Conservation (phyloP, 1,140 invertebrate genomes). For the Drosophila ananassae region DNA sequence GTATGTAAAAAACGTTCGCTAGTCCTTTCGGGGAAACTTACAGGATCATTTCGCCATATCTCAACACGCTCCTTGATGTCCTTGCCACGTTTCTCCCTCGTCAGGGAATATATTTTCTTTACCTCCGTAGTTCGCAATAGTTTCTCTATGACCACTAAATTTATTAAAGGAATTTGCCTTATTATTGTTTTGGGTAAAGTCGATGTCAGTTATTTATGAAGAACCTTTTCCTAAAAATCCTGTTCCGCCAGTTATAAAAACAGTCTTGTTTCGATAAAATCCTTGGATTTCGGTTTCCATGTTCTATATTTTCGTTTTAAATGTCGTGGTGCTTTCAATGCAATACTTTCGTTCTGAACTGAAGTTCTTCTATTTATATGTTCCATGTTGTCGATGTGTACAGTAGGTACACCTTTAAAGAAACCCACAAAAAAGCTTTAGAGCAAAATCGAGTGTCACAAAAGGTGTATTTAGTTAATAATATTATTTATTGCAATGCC, state of each 20-base stretch:
- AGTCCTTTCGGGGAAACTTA: conserved; percentile 16
- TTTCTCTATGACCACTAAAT: conserved; percentile 89
- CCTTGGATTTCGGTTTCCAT: conserved; percentile 29
- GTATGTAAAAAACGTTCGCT: not conserved
- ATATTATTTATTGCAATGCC: not conserved
- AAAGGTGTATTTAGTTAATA: not conserved
- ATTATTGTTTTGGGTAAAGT: not conserved
- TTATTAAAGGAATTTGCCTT: not conserved
- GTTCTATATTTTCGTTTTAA: not conserved
- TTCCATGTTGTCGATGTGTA: not conserved
- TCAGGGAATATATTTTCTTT: conserved; percentile 89
- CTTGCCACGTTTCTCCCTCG: conserved; percentile 90
- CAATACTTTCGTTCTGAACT: not conserved
- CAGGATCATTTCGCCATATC: conserved; percentile 86
- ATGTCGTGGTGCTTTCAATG: not conserved
- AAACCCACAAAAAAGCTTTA: not conserved
- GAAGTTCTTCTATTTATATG: not conserved
- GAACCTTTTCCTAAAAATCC: conserved; percentile 38
- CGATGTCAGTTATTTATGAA: not conserved
- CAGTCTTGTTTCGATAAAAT: conserved; percentile 29
- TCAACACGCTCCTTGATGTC: conserved; percentile 87
- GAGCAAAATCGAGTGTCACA: not conserved
- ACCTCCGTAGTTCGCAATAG: conserved; percentile 90
- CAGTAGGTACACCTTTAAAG: not conserved
- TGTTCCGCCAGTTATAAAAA: conserved; percentile 29